Percentiles rank a stretch among this genome's conserved stretches.
These are phyloP conservation scores for Crocodylus rhombifer DNA, from an alignment of 2,797 vertebrate genomes.

Conservation along the genomic window DNA sequence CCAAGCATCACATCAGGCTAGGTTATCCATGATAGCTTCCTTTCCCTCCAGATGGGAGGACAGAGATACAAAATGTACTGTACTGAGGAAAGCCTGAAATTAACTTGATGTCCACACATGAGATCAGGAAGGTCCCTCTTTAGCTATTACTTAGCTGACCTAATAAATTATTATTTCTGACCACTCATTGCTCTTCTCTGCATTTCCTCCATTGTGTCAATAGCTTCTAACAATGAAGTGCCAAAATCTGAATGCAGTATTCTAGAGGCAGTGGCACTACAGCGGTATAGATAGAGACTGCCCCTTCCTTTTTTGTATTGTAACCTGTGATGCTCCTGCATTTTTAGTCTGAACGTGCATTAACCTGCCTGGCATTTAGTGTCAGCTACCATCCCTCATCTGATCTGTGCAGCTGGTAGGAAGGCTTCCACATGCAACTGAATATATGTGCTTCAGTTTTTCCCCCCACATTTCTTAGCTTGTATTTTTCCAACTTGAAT, in stretches of 20 bases:
- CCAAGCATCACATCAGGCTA: no score
- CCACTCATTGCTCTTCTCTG: background rate
- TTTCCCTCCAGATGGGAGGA: background rate
- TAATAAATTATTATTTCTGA: background rate
- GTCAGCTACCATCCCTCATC: background rate
- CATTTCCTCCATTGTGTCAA: background rate
- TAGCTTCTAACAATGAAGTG: background rate
- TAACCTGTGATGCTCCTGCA: no score
- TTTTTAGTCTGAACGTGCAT: no score
- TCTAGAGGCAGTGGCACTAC: background rate
- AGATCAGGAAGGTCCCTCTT: background rate
- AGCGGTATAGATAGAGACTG: background rate
- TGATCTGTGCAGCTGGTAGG: background rate
- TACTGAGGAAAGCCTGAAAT: background rate
- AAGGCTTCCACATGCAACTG: background rate
- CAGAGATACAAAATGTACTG: background rate
- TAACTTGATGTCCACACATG: rapidly evolving
- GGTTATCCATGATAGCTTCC: background rate
- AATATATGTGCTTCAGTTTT: background rate
- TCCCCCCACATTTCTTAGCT: background rate
- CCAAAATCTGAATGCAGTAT: background rate
- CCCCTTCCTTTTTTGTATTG: no score
- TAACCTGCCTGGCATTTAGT: no score
- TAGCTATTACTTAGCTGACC: background rate
- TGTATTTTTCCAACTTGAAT: background rate